Evolutionary conservation across 2,888 invertebrate genomes (phyloP).

Genomic region (Acleris cristana): DNA sequence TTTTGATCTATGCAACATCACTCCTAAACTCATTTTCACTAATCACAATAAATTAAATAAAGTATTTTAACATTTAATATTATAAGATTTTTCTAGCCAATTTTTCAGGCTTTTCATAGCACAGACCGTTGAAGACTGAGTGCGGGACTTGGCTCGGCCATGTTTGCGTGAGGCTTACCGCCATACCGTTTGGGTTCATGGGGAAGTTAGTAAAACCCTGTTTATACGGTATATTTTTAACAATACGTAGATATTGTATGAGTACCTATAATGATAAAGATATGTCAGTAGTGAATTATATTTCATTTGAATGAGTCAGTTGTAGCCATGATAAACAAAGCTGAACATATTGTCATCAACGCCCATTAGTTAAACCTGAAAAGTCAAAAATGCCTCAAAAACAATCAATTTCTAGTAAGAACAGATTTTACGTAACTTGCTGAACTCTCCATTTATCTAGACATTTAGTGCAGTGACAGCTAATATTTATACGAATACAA

Average conservation of each 20-base stretch:
- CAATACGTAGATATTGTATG: no score
- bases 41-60: conserved; percentile 26
- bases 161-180: conserved; percentile 68
- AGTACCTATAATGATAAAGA: no score
- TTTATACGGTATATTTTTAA: neutral
- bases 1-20: conserved; percentile 42
- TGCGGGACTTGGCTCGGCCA: conserved; percentile 59
- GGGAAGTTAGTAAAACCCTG: conserved; percentile 6
- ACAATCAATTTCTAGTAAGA: no score
- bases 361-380: no score
- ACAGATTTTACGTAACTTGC: no score
- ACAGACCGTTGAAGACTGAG: conserved; percentile 55
- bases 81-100: neutral
- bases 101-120: conserved; percentile 60
- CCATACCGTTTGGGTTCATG: conserved; percentile 52
- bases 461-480: no score
- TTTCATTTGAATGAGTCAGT: no score
- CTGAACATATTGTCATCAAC: no score
- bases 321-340: no score
- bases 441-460: no score
- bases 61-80: neutral
- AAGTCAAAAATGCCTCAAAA: no score
- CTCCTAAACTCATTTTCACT: conserved; percentile 51
- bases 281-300: no score
- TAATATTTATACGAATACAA: neutral